Conservation (phyloP, 2,888 invertebrate species). For the Agrotis segetum region DNA sequence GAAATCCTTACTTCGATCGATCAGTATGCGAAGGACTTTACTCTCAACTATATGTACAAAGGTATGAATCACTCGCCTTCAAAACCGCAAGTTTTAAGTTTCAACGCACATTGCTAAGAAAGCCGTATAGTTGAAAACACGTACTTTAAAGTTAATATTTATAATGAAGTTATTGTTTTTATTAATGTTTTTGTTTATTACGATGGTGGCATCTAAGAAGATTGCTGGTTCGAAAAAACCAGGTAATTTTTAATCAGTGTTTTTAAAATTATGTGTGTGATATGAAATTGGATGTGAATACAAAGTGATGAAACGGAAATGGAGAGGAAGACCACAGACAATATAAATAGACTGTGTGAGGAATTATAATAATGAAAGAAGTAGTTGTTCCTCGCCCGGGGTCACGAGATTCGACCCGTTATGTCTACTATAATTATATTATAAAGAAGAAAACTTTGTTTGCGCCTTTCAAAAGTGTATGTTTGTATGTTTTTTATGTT, state of each 20-base stretch:
- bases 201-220: slow-evolving; percentile 13
- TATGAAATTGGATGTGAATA: too few species aligned
- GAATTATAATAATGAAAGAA: too few species aligned
- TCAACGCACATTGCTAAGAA: background rate
- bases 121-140: background rate
- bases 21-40: background rate
- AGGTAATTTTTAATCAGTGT: slow-evolving; percentile 14
- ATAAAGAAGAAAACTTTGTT: too few species aligned
- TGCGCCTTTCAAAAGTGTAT: too few species aligned
- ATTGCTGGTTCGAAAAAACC: background rate
- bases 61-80: slow-evolving; percentile 1
- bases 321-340: too few species aligned
- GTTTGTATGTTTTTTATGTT: too few species aligned
- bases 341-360: too few species aligned
- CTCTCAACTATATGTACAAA: too few species aligned
- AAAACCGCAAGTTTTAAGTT: background rate
- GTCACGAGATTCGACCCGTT: too few species aligned
- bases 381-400: too few species aligned
- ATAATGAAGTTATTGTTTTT: slow-evolving; percentile 28
- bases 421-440: too few species aligned
- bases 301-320: too few species aligned
- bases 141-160: background rate
- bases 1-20: slow-evolving; percentile 1
- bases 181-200: slow-evolving; percentile 16
- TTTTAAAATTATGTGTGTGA: background rate